Evolutionary conservation across 1,140 invertebrate genomes (phyloP).

Genomic region (Pseudobourletiella spinata): DNA sequence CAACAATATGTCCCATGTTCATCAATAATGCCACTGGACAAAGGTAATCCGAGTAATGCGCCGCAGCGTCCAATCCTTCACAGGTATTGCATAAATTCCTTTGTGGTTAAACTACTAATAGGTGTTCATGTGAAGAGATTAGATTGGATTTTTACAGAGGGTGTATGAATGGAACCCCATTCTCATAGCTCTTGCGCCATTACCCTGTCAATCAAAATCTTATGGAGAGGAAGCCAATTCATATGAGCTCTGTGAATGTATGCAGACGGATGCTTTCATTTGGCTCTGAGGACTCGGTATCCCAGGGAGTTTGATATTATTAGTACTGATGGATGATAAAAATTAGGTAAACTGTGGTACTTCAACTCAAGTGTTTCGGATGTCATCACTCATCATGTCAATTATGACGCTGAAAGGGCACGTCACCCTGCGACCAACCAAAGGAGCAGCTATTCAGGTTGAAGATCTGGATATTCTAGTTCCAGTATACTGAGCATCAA

Average conservation of each 20-base stretch:
- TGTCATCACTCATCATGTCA: constrained; percentile 8
- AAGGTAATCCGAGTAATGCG: no score
- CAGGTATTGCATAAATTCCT: constrained; percentile 6
- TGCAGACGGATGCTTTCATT: neutral
- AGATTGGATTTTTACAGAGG: constrained; percentile 3
- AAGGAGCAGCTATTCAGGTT: neutral
- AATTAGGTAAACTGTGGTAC: neutral
- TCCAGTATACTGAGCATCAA: neutral
- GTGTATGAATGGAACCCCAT: neutral
- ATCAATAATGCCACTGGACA: no score
- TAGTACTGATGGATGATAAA: neutral
- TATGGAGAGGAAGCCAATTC: constrained; percentile 6
- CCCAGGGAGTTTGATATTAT: neutral
- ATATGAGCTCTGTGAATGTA: neutral
- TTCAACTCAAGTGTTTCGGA: constrained; percentile 6
- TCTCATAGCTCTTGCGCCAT: neutral
- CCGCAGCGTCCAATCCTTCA: no score
- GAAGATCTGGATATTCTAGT: no score
- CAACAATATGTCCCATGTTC: no score
- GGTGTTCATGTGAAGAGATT: constrained; percentile 23
- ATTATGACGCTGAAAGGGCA: neutral
- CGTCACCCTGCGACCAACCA: neutral
- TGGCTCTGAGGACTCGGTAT: neutral
- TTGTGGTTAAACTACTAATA: constrained; percentile 16
- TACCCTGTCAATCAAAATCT: constrained; percentile 10